Conservation (phyloP, 2,888 invertebrate species). For the Oxytorus armatus region DNA sequence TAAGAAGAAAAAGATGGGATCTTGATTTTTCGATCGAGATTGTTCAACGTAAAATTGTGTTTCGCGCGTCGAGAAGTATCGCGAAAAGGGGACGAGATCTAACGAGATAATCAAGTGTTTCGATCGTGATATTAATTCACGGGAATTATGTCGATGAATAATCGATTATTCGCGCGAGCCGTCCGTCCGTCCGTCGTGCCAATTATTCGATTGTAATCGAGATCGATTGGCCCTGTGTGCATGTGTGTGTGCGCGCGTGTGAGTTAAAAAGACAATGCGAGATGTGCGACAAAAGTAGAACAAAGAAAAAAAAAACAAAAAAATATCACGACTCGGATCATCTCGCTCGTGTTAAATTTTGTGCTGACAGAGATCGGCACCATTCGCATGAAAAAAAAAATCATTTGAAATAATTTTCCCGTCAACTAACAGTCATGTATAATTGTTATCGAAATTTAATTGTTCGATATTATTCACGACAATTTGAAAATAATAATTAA, state of each 20-base stretch:
- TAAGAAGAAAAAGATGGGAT: not conserved
- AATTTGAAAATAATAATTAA: not conserved
- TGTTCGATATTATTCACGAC: not conserved
- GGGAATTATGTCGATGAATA: slow-evolving; percentile 18
- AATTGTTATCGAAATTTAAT: slow-evolving; percentile 3
- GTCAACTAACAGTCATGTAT: not conserved
- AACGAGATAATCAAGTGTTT: not conserved
- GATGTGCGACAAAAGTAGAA: not conserved
- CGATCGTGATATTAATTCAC: slow-evolving; percentile 2
- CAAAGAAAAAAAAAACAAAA: not conserved
- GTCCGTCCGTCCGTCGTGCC: slow-evolving; percentile 45
- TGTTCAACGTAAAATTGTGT: not conserved
- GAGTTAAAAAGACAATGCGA: slow-evolving; percentile 4
- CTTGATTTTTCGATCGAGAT: not conserved
- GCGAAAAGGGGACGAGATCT: not conserved
- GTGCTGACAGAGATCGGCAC: not conserved
- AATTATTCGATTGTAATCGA: slow-evolving; percentile 15
- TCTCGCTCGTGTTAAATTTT: slow-evolving; percentile 1
- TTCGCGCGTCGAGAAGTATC: slow-evolving; percentile 4
- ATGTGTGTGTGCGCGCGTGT: slow-evolving; percentile 19
- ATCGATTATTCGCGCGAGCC: slow-evolving; percentile 39
- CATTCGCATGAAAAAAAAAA: slow-evolving; percentile 5
- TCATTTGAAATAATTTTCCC: slow-evolving; percentile 9
- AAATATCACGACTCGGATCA: not conserved
- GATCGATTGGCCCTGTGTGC: slow-evolving; percentile 9